A percentile compares a stretch with the other conserved stretches of the same genome.
Conservation (phyloP, 2,797 vertebrate species). For the Zalophus californianus region DNA sequence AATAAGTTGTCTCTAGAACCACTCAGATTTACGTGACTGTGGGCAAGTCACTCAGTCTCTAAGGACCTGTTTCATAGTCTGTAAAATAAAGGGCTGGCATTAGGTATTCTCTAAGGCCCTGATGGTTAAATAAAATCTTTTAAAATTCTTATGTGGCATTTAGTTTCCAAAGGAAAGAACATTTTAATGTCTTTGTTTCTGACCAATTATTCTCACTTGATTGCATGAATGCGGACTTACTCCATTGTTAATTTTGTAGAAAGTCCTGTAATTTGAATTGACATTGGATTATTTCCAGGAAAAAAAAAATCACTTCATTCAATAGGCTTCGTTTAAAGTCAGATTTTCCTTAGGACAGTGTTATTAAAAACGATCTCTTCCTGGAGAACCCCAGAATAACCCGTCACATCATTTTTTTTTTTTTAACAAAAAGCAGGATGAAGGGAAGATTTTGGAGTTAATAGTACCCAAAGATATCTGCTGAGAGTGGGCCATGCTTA, state of each 20-base stretch:
- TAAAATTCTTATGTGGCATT: slow-evolving; percentile 14
- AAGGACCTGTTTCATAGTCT: neutral
- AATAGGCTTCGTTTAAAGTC: slow-evolving; percentile 56
- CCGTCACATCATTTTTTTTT: neutral
- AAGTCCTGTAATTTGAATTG: slow-evolving; percentile 61
- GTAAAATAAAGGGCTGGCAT: slow-evolving; percentile 12
- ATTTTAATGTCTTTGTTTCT: slow-evolving; percentile 68
- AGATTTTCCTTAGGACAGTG: slow-evolving; percentile 32
- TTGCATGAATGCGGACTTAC: neutral
- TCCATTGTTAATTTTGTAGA: slow-evolving; percentile 67
- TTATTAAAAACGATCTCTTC: slow-evolving; percentile 44
- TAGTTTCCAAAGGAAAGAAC: slow-evolving; percentile 56
- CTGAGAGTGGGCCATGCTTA: neutral
- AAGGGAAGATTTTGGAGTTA: slow-evolving; percentile 2
- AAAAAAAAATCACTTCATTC: slow-evolving; percentile 21
- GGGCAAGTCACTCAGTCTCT: neutral
- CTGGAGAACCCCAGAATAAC: slow-evolving; percentile 2
- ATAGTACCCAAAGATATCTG: neutral
- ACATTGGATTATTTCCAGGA: slow-evolving; percentile 60
- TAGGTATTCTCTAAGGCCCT: slow-evolving; percentile 21
- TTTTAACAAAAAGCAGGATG: neutral
- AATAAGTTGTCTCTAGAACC: neutral
- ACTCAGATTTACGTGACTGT: neutral
- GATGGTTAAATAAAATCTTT: slow-evolving; percentile 33
- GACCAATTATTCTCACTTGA: slow-evolving; percentile 58